Conservation (phyloP, 2,113 vertebrate genomes). For the Nothocercus julius region DNA sequence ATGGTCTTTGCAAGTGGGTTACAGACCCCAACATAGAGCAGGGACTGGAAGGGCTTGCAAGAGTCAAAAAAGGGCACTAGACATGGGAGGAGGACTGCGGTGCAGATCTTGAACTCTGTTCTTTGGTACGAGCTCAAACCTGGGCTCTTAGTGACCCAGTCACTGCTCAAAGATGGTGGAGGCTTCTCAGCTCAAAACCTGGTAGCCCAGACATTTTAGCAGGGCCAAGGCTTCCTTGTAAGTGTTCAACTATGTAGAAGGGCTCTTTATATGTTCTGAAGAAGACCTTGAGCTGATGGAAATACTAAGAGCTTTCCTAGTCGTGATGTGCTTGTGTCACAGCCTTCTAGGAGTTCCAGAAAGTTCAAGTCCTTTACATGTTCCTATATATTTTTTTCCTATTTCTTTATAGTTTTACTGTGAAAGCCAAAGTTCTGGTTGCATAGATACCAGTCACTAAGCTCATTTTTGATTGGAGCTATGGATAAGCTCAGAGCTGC, state of each 20-base stretch:
- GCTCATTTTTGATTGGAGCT: background rate
- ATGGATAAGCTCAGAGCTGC: background rate
- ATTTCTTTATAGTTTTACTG: background rate
- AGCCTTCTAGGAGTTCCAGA: background rate
- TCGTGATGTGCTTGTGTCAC: fast-evolving
- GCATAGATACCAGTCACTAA: background rate
- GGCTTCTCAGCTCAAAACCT: fast-evolving
- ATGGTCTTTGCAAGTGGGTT: fast-evolving
- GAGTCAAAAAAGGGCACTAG: fast-evolving
- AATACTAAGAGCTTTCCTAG: background rate
- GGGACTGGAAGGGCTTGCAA: fast-evolving
- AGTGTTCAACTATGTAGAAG: background rate
- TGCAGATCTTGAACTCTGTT: fast-evolving
- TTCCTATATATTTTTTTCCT: background rate
- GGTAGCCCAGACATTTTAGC: background rate
- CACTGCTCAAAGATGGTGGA: background rate
- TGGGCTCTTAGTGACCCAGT: background rate
- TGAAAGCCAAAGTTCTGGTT: background rate
- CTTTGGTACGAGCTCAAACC: background rate
- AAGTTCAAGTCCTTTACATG: fast-evolving
- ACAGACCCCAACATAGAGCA: fast-evolving
- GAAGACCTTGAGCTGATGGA: background rate
- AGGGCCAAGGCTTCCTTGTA: background rate
- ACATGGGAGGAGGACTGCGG: fast-evolving
- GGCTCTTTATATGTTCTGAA: background rate